Base-by-base conservation (phyloP, 2,113 vertebrate species). In the Platycercus adscitus region DNA sequence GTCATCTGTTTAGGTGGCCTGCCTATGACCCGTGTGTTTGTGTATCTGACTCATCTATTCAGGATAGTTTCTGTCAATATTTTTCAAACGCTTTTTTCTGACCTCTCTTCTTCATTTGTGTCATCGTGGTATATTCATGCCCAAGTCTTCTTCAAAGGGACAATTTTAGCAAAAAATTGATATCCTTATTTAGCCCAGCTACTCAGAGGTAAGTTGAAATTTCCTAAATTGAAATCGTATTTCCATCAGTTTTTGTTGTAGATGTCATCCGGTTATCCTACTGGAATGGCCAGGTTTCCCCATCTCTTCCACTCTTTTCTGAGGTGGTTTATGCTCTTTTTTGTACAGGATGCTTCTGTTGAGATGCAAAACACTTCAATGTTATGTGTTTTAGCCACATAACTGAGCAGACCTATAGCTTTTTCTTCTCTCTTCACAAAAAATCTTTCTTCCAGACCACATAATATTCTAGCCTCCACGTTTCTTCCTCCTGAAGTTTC, bases 11-110 rank as follows among this genome's bases (percentile, higher is more conserved):
- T 81, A 75, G 39, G 33, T 79, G 44, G 11, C 65, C 31, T 81
- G 35, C 8, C 14, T 65, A 1, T 0, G 0, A 23, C 0, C 0
- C 41, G 35, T 49, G n/a, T 46, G 20, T 71, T 8, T 50, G 0
- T 37, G 35, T 78, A 33, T 85, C 43, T 61, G 21, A 53, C 28
- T 91, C 17, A 44, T 55, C 70, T 69, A 13, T 52, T 92, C 31
- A 58, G 35, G 47, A 35, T 41, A 58, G 25, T 69, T 85, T 76
- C 31, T 77, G 37, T 76, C 37, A 75, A 5, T 60, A 65, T 82
- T 73, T 77, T 17, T 70, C 26, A 80, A 80, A 77, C 16, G 6
- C 33, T 64, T 65, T 91, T 49, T 82, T 18, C 43, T 87, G 44
- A 76, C 41, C 23, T 55, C 29, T 84, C 11, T 88, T 84, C 60